Conservation (phyloP, 1,140 invertebrate genomes). For the Drosophila saltans region DNA sequence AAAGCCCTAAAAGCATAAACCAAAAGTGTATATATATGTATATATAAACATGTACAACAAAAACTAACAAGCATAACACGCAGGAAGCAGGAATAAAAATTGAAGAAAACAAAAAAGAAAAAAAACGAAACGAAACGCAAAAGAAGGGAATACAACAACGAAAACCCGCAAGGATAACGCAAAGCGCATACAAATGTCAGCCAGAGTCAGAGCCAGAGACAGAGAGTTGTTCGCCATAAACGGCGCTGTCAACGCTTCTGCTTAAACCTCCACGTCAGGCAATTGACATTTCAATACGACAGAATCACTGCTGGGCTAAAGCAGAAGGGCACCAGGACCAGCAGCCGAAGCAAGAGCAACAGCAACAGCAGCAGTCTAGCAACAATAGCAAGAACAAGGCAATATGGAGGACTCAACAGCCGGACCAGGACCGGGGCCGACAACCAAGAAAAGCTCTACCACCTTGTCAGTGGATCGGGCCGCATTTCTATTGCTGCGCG, state of each 20-base stretch:
- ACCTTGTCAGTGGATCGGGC: constrained; percentile 92
- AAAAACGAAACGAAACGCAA: neutral
- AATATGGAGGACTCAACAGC: constrained; percentile 67
- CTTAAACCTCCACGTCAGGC: constrained; percentile 29
- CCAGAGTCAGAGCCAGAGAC: neutral
- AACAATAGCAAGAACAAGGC: constrained; percentile 20
- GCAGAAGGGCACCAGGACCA: constrained; percentile 9
- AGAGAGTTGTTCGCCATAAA: constrained; percentile 31
- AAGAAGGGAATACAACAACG: constrained; percentile 8
- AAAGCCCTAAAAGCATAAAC: constrained; percentile 37
- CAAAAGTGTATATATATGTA: constrained; percentile 21
- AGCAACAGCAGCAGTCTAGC: neutral
- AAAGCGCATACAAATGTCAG: constrained; percentile 70
- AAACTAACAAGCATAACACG: constrained; percentile 31
- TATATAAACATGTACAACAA: neutral
- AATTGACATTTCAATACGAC: constrained; percentile 49
- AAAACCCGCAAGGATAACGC: constrained; percentile 35
- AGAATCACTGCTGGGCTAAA: constrained; percentile 14
- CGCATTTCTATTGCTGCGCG: constrained; percentile 92
- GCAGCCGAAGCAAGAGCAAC: neutral
- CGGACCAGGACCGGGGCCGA: constrained; percentile 45
- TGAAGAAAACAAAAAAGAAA: constrained; percentile 25
- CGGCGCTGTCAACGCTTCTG: constrained; percentile 32
- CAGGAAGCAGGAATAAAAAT: constrained; percentile 42
- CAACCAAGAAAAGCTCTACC: constrained; percentile 69